Percentiles rank a stretch among this genome's conserved stretches.
phyloP scores from a whole-genome alignment of 2,797 vertebrate genomes.

The Capromys pilorides region DNA sequence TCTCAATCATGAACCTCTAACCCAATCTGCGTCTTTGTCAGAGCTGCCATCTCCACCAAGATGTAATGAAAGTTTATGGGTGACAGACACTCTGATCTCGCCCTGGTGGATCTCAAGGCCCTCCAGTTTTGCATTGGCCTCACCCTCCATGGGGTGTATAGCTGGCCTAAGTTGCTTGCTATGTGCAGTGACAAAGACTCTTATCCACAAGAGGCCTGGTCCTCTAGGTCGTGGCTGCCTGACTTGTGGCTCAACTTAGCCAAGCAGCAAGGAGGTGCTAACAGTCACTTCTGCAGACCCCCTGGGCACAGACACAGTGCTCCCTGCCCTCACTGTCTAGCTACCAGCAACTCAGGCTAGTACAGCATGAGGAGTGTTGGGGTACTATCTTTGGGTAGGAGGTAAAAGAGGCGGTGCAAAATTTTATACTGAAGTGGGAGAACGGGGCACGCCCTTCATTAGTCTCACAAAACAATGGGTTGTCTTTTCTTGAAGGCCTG shows the following conservation, averaged over 20 bases:
- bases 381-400: neutral
- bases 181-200: neutral
- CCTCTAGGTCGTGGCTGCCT: neutral
- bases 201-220: neutral
- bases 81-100: neutral
- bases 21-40: neutral
- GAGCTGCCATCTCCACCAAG: neutral
- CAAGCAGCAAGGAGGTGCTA: neutral
- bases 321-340: neutral
- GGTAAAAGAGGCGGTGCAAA: neutral
- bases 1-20: neutral
- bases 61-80: neutral
- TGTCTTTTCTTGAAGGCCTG: neutral
- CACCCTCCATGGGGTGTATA: neutral
- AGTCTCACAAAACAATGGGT: neutral
- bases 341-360: too few species aligned
- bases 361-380: accelerated
- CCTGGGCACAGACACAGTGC: neutral
- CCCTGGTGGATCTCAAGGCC: neutral
- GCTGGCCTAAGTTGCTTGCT: neutral
- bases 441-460: neutral
- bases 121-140: neutral
- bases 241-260: neutral
- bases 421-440: neutral
- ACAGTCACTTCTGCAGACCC: neutral